Evolutionary conservation across 2,797 vertebrate species (phyloP).

Genomic region (Linurgus olivaceus): DNA sequence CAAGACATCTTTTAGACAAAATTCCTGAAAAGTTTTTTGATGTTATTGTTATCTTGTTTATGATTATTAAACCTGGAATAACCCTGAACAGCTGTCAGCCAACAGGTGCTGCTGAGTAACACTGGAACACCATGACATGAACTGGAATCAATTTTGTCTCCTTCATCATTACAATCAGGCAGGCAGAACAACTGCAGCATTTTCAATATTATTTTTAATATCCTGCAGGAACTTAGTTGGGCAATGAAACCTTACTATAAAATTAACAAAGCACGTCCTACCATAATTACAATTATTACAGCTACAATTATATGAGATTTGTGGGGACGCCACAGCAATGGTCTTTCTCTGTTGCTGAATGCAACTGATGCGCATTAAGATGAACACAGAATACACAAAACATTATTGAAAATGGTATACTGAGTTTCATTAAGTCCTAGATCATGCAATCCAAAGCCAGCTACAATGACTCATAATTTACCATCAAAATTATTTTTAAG

Average conservation of each 20-base stretch:
- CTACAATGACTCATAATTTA: not conserved
- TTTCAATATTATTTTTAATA: constrained; percentile 63
- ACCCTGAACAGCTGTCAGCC: constrained; percentile 55
- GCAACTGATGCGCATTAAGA: not conserved
- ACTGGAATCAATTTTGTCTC: constrained; percentile 41
- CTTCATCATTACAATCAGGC: not conserved
- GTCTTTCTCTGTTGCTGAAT: constrained; percentile 26
- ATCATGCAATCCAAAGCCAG: not conserved
- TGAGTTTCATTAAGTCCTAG: constrained; percentile 21
- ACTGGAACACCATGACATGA: not conserved
- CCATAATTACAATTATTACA: constrained; percentile 1
- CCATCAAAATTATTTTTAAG: not conserved
- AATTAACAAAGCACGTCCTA: constrained; percentile 30
- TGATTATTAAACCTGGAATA: constrained; percentile 57
- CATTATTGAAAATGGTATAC: not conserved
- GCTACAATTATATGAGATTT: constrained; percentile 20
- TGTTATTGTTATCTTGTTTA: not conserved
- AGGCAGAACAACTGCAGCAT: constrained; percentile 31
- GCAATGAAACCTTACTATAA: not conserved
- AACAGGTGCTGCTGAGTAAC: constrained; percentile 47
- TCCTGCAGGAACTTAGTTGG: constrained; percentile 40
- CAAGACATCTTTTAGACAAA: constrained; percentile 8
- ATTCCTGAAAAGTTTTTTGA: constrained; percentile 38
- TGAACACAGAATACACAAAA: not conserved
- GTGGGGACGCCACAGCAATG: constrained; percentile 25